Percentiles rank a stretch among this genome's conserved stretches.
Evolutionary conservation across 2,888 invertebrate genomes (phyloP).

Genomic region (Sphaerophoria taeniata): DNA sequence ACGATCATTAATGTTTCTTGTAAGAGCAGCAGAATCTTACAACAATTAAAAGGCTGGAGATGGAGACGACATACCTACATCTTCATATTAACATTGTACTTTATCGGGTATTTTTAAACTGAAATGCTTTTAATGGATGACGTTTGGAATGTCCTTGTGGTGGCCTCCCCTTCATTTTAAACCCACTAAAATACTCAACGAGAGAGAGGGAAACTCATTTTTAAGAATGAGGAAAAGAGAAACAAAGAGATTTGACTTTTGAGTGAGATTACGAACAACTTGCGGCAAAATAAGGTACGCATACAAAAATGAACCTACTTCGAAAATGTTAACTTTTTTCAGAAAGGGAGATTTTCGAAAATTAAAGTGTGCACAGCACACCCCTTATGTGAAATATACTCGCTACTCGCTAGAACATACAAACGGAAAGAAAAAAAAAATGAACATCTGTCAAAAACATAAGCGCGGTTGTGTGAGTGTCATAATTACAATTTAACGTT

Average conservation of each 20-base stretch:
- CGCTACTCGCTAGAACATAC: slow-evolving; percentile 2
- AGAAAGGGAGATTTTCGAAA: slow-evolving; percentile 48
- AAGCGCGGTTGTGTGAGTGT: slow-evolving; percentile 32
- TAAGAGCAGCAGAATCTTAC: no score
- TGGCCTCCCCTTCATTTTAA: slow-evolving; percentile 62
- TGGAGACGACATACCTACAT: no score
- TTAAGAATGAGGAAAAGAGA: slow-evolving; percentile 1
- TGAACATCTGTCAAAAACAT: slow-evolving; percentile 63
- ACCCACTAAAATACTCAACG: background rate
- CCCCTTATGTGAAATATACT: slow-evolving; percentile 50
- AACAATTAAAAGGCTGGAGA: no score
- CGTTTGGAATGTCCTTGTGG: slow-evolving; percentile 73
- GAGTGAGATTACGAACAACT: slow-evolving; percentile 30
- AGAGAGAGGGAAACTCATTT: background rate
- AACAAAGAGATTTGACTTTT: background rate
- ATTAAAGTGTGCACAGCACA: slow-evolving; percentile 32
- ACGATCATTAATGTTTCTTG: slow-evolving; percentile 53
- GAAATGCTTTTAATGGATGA: slow-evolving; percentile 56
- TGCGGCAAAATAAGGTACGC: background rate
- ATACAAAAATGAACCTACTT: slow-evolving; percentile 17
- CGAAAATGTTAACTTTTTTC: slow-evolving; percentile 34
- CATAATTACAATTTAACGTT: slow-evolving; percentile 19
- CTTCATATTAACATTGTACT: background rate
- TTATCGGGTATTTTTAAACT: slow-evolving; percentile 59
- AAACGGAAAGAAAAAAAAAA: background rate